Evolutionary conservation across 2,113 vertebrate genomes (phyloP).

Genomic region (Passer domesticus): DNA sequence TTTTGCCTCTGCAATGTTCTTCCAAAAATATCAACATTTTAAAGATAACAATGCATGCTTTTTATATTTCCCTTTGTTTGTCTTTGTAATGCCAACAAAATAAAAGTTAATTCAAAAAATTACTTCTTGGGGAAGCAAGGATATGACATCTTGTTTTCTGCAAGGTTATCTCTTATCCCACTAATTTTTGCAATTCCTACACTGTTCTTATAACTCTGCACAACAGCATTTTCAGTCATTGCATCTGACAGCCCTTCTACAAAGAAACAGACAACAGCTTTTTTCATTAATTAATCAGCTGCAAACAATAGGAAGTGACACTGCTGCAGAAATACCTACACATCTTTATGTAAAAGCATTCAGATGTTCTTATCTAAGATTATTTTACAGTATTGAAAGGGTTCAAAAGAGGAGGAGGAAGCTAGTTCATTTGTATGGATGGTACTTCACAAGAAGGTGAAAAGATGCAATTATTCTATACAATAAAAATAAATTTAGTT

Average conservation of each 20-base stretch:
- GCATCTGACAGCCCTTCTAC: not conserved
- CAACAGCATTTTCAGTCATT: rapidly evolving
- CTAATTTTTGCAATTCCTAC: not conserved
- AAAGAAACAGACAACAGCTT: not conserved
- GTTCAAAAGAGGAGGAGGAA: not conserved
- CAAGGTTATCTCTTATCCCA: not conserved
- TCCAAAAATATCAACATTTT: not conserved
- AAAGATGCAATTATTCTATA: not conserved
- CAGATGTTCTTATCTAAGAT: not conserved
- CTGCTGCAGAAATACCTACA: not conserved
- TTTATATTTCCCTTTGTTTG: too few relatives aligned
- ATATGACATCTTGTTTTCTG: not conserved
- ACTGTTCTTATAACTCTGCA: not conserved
- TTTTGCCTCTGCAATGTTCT: not conserved
- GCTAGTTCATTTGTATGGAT: not conserved
- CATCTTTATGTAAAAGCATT: not conserved
- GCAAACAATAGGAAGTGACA: not conserved
- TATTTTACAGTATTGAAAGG: not conserved
- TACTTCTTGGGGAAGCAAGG: not conserved
- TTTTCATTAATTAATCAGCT: not conserved
- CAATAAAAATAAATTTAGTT: not conserved
- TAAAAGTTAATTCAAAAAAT: not conserved
- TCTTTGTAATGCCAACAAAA: not conserved
- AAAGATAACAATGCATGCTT: not conserved
- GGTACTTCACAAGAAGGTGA: not conserved